Base-by-base conservation (phyloP, 2,888 invertebrate species). In the Miltochrista miniata region DNA sequence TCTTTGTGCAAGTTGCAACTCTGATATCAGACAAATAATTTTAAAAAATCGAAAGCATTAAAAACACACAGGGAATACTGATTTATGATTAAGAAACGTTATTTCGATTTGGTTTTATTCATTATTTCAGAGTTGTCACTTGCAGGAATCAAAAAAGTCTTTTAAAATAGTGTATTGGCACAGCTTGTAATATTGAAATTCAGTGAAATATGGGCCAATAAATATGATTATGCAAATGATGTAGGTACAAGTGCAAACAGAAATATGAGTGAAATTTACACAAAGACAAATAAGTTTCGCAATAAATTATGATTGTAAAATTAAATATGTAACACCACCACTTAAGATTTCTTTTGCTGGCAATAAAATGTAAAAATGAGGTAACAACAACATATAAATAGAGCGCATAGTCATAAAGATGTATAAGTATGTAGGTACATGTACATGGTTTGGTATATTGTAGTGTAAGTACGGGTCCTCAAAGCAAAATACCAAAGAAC, bases 361-460 rank as follows among this genome's bases (percentile, higher is more conserved):
- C 12, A 10, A 43, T 35, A 31, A 15, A 45, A 45, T 15, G 41
- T 44, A 42, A 29, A 43, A 15, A 44, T 24, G 5, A 24, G 2
- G 18, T 24, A 24, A 24, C 5, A 4, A 34, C 46, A 40, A 51
- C 38, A 53, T 30, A 52, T 52, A 33, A 49, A 40, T 46, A 56
- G 11, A 36, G 10, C 18, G 2, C 3, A 24, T 24, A 24, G 18
- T 24, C 18, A 65, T 55, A 64, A 54, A 60, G 50, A 49, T 53
- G 52, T 51, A 42, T 37, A 56, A 42, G 47, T 49, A 62, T 63
- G 54, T 64, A 41, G 11, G 33, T 41, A 41, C 11, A 14, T 41
- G 14, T 36, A 31, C 7, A 30, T 42, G 15, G 14, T 14, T 36
- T 44, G 24, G 13, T 44, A 34, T 13, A 44, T 62, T 64, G 59